Evolutionary conservation across 2,113 vertebrate species (phyloP).

Genomic region (Origma solitaria): DNA sequence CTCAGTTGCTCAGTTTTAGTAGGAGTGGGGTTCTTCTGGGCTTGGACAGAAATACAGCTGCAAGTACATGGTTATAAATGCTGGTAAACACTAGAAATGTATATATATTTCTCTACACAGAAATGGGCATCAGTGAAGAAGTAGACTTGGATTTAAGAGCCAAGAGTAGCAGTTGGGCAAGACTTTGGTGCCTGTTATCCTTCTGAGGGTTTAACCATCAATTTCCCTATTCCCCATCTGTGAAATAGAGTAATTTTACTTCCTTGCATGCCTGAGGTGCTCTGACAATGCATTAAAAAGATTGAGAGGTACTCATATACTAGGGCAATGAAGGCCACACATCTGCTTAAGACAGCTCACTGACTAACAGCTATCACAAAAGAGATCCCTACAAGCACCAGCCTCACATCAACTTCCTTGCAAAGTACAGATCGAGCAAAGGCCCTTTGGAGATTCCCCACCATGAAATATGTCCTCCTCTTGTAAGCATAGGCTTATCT

Average conservation of each 20-base stretch:
- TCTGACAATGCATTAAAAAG: slow-evolving; percentile 61
- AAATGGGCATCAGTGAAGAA: not conserved
- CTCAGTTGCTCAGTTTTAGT: not conserved
- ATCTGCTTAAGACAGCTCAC: slow-evolving; percentile 36
- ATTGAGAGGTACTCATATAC: slow-evolving; percentile 45
- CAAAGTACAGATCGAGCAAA: not conserved
- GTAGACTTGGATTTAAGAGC: not conserved
- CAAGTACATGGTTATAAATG: not conserved
- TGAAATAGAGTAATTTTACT: slow-evolving; percentile 60
- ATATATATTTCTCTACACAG: not conserved
- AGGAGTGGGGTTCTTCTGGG: not conserved
- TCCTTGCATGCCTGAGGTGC: slow-evolving; percentile 28
- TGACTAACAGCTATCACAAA: not conserved
- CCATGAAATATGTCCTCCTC: not conserved
- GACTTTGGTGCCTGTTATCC: slow-evolving; percentile 20
- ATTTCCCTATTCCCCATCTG: slow-evolving; percentile 49
- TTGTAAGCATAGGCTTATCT: not conserved
- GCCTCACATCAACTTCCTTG: not conserved
- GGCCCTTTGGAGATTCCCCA: not conserved
- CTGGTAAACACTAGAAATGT: not conserved
- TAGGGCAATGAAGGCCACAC: slow-evolving; percentile 50
- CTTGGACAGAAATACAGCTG: not conserved
- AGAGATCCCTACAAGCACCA: not conserved
- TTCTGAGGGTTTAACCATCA: slow-evolving; percentile 51
- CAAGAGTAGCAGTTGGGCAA: not conserved